These are phyloP conservation scores for Acanthosoma haemorrhoidale DNA, from an alignment of 2,888 invertebrate species.

Conservation along the genomic window DNA sequence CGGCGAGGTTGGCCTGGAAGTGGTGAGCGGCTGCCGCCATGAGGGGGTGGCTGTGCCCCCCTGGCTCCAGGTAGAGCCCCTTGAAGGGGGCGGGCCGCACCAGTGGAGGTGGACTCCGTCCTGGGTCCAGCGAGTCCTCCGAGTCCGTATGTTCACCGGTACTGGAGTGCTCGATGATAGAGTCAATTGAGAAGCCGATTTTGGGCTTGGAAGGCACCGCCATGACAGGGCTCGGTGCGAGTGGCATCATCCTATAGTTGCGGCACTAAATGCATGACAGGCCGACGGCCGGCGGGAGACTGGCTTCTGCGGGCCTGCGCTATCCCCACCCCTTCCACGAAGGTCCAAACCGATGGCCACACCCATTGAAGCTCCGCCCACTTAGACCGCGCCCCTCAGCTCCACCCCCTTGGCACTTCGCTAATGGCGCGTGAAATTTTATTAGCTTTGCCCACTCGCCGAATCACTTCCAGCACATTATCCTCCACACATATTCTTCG, in stretches of 20 bases:
- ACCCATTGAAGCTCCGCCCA: slow-evolving; percentile 10
- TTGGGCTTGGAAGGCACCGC: slow-evolving; percentile 88
- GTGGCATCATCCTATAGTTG: slow-evolving; percentile 70
- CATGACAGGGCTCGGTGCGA: slow-evolving; percentile 88
- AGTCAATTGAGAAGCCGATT: slow-evolving; percentile 91
- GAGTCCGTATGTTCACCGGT: slow-evolving; percentile 43
- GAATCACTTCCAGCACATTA: slow-evolving; percentile 36
- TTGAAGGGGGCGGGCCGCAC: slow-evolving; percentile 47
- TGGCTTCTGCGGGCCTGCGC: not conserved
- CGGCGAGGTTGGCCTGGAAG: slow-evolving; percentile 62
- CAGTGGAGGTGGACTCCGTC: slow-evolving; percentile 42
- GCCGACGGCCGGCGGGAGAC: slow-evolving; percentile 13
- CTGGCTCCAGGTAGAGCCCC: slow-evolving; percentile 44
- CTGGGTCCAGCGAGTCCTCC: slow-evolving; percentile 47
- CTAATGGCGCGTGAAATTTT: slow-evolving; percentile 38
- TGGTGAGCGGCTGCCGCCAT: slow-evolving; percentile 65
- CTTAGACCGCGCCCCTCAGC: slow-evolving; percentile 32
- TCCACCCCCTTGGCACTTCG: slow-evolving; percentile 25
- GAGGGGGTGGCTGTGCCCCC: slow-evolving; percentile 54
- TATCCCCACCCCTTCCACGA: slow-evolving; percentile 1
- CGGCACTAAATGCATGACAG: slow-evolving; percentile 15
- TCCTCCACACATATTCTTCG: slow-evolving; percentile 31
- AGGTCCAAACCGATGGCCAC: not conserved
- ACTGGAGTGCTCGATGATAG: slow-evolving; percentile 84
- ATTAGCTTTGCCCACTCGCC: slow-evolving; percentile 24